Percentiles rank a stretch among this genome's conserved stretches.
Evolutionary conservation across 2,888 invertebrate genomes (phyloP).

Genomic region (Microctonus aethiopoides): DNA sequence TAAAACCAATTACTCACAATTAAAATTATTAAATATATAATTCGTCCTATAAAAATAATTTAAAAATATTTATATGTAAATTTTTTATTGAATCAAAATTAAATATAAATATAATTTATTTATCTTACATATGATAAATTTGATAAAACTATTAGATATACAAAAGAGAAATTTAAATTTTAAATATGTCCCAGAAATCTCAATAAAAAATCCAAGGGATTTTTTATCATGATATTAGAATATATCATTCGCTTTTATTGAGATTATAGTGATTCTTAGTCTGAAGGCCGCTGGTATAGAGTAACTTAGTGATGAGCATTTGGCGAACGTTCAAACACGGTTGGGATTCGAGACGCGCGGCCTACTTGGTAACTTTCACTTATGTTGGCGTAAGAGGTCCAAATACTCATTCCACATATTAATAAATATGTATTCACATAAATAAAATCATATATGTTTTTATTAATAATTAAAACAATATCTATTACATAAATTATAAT

Average conservation of each 20-base stretch:
- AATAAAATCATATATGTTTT: not conserved
- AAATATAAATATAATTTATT: not conserved
- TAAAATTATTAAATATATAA: not conserved
- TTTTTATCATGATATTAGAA: not conserved
- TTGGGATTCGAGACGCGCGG: constrained; percentile 57
- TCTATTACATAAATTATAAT: not conserved
- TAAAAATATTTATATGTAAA: not conserved
- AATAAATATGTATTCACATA: constrained; percentile 10
- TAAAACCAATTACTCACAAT: not conserved
- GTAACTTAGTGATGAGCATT: constrained; percentile 52
- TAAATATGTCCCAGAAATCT: not conserved
- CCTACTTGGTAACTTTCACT: constrained; percentile 67
- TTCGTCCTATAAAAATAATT: too few relatives aligned
- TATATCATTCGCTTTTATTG: constrained; percentile 30
- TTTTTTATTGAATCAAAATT: not conserved
- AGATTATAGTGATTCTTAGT: constrained; percentile 18
- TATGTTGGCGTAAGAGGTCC: constrained; percentile 63
- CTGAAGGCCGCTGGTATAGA: constrained; percentile 38
- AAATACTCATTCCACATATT: constrained; percentile 46
- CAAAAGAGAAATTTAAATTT: not conserved
- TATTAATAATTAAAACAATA: not conserved
- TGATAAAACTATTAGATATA: not conserved
- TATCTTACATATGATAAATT: not conserved
- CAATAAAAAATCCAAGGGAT: not conserved
- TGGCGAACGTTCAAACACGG: constrained; percentile 57